Evolutionary conservation across 2,888 invertebrate genomes (phyloP), one percentile per base, ranked within the genome.

Genomic region (Euplagia quadripunctaria): DNA sequence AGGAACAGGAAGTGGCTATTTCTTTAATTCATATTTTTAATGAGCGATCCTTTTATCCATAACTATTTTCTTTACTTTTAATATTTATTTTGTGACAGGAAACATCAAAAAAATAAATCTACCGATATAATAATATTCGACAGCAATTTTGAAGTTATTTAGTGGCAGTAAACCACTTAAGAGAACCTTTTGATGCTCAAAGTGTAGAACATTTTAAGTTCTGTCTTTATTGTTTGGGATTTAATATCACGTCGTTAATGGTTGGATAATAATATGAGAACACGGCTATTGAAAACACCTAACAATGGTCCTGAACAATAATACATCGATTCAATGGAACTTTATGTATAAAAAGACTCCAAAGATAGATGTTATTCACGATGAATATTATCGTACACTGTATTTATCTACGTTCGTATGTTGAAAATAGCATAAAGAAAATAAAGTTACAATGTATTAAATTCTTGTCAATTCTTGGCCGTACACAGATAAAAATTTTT

Each of bases 231-330:
- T 55, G 68, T 68, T 69, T 61, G 49, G 43, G 49, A 58, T 69
- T 42, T 49, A 61, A 69, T 69, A 63, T 49, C 69, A 69, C 61
- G 41, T 49, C 49, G 41, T 49, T 61, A 46, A 68, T 68, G 43
- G n/a, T 6, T 17, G n/a, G n/a, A n/a, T n/a, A n/a, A 11, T 7
- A n/a, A 49, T 68, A 52, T 68, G 67, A 68, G 52, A 68, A 43
- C 41, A 68, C 6, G 9, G 17, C 68, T n/a, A 68, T 61, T 49
- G 69, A 69, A 69, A 63, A 63, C 46, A 49, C 49, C 49, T 16
- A 63, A 69, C 63, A 69, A 63, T 69, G 43, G 49, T 31, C 69
- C 17, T 49, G 17, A 69, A 63, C 69, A 69, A 69, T 49, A 20
- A 11, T 43, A 46, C 20, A 46, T 43, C 11, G 16, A 9, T 52